Percentiles rank a stretch among this genome's conserved stretches.
Conservation (phyloP, 2,113 vertebrate species). For the Notarius lentiginosus region DNA sequence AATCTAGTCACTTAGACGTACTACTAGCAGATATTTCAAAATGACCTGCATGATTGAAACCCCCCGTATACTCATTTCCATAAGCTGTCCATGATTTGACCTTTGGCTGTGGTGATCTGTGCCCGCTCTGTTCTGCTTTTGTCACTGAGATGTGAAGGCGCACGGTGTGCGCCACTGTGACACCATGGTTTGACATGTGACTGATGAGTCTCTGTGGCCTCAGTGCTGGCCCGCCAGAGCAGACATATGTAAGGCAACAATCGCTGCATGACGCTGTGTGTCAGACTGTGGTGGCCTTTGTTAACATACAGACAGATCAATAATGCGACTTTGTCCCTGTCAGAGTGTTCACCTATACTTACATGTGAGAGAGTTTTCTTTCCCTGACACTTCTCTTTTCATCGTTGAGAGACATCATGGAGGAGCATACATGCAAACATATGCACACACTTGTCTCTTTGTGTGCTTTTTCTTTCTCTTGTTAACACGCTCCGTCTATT, state of each 20-base stretch:
- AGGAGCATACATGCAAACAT: not conserved
- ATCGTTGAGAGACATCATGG: not conserved
- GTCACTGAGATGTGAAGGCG: slow-evolving; percentile 39
- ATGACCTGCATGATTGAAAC: not conserved
- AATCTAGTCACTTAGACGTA: not conserved
- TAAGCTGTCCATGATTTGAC: slow-evolving; percentile 21
- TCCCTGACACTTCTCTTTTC: not conserved
- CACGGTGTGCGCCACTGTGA: slow-evolving; percentile 39
- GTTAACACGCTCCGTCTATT: not conserved
- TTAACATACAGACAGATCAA: slow-evolving; percentile 40
- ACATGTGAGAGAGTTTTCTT: not conserved
- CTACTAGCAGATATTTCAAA: not conserved
- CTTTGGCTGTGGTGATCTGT: slow-evolving; percentile 10
- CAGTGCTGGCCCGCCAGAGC: slow-evolving; percentile 57
- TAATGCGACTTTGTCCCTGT: slow-evolving; percentile 21
- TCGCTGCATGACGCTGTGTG: slow-evolving; percentile 46
- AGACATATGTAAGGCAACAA: slow-evolving; percentile 58
- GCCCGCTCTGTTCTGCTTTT: slow-evolving; percentile 39
- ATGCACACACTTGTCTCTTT: not conserved
- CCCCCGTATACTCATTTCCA: slow-evolving; percentile 13
- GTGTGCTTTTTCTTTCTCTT: not conserved
- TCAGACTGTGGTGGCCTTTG: slow-evolving; percentile 41
- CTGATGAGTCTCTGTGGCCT: slow-evolving; percentile 68
- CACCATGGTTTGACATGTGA: slow-evolving; percentile 67
- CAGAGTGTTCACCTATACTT: not conserved